A percentile compares a stretch with the other conserved stretches of the same genome.
These are phyloP conservation scores for Plestiodon gilberti DNA, from an alignment of 2,113 vertebrate genomes.

Conservation along the genomic window DNA sequence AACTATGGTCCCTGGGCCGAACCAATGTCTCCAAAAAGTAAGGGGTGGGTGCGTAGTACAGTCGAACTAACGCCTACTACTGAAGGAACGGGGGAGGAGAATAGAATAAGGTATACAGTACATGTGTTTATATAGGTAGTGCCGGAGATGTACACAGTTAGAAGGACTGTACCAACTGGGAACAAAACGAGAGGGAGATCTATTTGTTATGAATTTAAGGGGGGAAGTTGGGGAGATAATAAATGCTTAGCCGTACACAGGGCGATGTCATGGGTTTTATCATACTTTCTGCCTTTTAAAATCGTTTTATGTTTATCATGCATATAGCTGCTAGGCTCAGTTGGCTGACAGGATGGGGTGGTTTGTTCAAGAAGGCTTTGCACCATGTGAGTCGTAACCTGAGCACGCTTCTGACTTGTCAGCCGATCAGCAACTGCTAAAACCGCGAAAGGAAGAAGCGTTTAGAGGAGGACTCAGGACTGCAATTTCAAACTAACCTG, in stretches of 20 bases:
- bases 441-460: not conserved
- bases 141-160: not conserved
- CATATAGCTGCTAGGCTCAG: not conserved
- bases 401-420: not conserved
- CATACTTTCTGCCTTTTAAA: too few species aligned
- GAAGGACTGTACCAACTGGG: not conserved
- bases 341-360: not conserved
- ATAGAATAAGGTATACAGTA: not conserved
- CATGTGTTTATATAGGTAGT: too few species aligned
- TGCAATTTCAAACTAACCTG: not conserved
- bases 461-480: too few species aligned
- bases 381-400: not conserved
- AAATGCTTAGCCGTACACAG: too few species aligned
- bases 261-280: too few species aligned
- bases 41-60: slow-evolving; percentile 24
- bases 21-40: slow-evolving; percentile 35
- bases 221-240: not conserved
- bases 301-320: too few species aligned
- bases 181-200: not conserved
- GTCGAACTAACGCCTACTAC: not conserved
- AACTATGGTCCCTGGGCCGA: slow-evolving; percentile 57
- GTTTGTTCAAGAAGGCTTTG: not conserved
- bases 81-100: not conserved
- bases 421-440: not conserved
- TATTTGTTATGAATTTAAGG: not conserved